Base-by-base conservation (phyloP, 1,140 invertebrate genomes). In the Belonocnema kinseyi region DNA sequence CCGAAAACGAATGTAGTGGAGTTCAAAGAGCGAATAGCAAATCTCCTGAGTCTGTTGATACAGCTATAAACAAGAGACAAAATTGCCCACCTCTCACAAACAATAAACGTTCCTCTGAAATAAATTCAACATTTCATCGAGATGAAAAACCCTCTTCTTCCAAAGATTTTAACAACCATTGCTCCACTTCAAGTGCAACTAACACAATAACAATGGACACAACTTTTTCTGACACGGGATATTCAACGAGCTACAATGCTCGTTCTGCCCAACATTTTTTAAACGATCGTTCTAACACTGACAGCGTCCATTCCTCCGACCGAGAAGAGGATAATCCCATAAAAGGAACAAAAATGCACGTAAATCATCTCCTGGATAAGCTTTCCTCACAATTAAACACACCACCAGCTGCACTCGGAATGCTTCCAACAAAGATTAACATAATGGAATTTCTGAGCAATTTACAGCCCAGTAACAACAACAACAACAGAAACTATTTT, bases 361-460 rank as follows among this genome's bases (percentile, higher is more conserved):
- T 91, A 77, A 89, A 83, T 81, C 88, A 90, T 74, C 79, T 91
- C 13, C 81, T 91, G 4, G 88, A 90, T n/a, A 89, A 91, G 70
- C 74, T 91, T 13, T 87, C 87, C 8, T 81, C 84, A 14, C 85
- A 88, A 46, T 71, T 89, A 6, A 78, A 76, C n/a, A 50, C 75
- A 4, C 82, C 87, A 0, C 33, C 80, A 4, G 1, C 73, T 71
- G 33, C 79, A 53, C 51, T 79, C n/a, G 56, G 21, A 6, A 58
- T 40, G 73, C n/a, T 85, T 13, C 86, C 88, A 1, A 82, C 86
- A 61, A 87, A 81, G 70, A 83, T 77, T 71, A 86, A 85, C 16
- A 82, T 87, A n/a, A 85, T 86, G 66, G 86, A 88, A 56, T 72
- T 89, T 16, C 77, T 89, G 3, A 79, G 84, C 50, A 87, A 80